Evolutionary conservation across 2,113 vertebrate genomes (phyloP).

Genomic region (Brachirus orientalis): DNA sequence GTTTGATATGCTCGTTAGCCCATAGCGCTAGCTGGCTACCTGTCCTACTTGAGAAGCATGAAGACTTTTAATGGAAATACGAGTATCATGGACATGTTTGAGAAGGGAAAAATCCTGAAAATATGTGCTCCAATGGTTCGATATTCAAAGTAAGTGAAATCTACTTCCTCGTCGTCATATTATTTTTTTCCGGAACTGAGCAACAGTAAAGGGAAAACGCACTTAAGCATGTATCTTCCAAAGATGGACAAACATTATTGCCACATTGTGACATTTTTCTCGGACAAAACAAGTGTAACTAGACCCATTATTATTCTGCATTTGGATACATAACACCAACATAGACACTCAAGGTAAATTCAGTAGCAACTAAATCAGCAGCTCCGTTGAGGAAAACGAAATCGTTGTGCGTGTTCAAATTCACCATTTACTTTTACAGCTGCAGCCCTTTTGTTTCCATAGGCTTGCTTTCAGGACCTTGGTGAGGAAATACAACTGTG

Average conservation of each 20-base stretch:
- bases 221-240: background rate
- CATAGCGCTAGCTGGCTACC: constrained; percentile 33
- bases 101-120: constrained; percentile 86
- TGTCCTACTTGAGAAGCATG: constrained; percentile 29
- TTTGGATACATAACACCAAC: too few species aligned
- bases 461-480: constrained; percentile 94
- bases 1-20: constrained; percentile 20
- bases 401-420: too few species aligned
- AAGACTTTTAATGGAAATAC: constrained; percentile 47
- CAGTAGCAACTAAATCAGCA: too few species aligned
- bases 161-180: background rate
- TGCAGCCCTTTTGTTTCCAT: background rate
- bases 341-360: too few species aligned
- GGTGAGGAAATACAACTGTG: constrained; percentile 93
- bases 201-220: background rate
- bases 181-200: background rate
- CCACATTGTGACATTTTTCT: too few species aligned
- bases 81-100: constrained; percentile 88
- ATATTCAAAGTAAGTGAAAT: constrained; percentile 93
- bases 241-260: background rate
- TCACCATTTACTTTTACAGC: too few species aligned
- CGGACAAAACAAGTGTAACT: too few species aligned
- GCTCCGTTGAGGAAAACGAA: too few species aligned
- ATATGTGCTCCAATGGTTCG: constrained; percentile 97
- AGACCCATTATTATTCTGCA: too few species aligned